These are phyloP conservation scores for Labia minor DNA, from an alignment of 2,888 invertebrate species.

Conservation along the genomic window DNA sequence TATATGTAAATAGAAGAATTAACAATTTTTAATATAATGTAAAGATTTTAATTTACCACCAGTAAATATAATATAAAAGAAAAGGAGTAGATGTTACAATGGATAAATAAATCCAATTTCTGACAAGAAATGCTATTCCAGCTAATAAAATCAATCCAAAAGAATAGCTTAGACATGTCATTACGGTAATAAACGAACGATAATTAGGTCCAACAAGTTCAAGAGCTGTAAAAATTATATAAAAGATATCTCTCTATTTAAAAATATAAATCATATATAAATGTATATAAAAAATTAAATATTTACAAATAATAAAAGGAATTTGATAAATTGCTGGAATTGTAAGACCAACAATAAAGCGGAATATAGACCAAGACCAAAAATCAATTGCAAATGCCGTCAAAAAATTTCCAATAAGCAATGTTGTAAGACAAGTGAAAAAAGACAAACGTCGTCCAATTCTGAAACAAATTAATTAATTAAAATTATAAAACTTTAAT, in stretches of 20 bases:
- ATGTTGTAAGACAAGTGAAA: conserved; percentile 71
- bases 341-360: conserved; percentile 76
- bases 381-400: conserved; percentile 69
- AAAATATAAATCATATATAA: background rate
- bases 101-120: conserved; percentile 73
- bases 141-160: conserved; percentile 73
- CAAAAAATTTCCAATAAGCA: conserved; percentile 65
- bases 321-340: conserved; percentile 90
- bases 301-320: conserved; percentile 86
- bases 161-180: conserved; percentile 86
- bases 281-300: conserved; percentile 20
- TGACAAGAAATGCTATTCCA: conserved; percentile 69
- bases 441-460: conserved; percentile 77
- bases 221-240: conserved; percentile 51
- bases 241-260: background rate
- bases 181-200: conserved; percentile 81
- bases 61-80: conserved; percentile 68
- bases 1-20: too few species aligned
- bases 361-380: conserved; percentile 71
- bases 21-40: conserved; percentile 26
- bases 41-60: too few species aligned
- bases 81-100: conserved; percentile 77
- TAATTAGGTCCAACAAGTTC: conserved; percentile 86
- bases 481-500: background rate
- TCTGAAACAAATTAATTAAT: conserved; percentile 35